These are phyloP conservation scores for Onychomys leucogaster DNA, from an alignment of 2,797 vertebrate species.

Conservation along the genomic window DNA sequence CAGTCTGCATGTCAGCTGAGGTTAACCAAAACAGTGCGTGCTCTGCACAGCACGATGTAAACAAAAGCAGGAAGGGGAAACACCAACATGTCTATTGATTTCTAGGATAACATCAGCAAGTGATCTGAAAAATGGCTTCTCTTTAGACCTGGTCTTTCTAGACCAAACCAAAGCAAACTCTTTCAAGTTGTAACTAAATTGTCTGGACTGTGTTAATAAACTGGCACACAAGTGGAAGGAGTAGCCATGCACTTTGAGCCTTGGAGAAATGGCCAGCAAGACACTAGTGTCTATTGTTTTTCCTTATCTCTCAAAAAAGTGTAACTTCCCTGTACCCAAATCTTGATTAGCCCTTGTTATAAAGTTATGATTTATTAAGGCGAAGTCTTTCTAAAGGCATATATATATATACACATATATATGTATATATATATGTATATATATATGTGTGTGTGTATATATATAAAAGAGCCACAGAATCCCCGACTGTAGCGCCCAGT, in stretches of 20 bases:
- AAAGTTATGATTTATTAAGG: slow-evolving; percentile 18
- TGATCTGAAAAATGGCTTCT: background rate
- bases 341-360: slow-evolving; percentile 8
- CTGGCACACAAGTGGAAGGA: background rate
- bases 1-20: slow-evolving; percentile 71
- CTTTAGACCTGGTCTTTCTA: background rate
- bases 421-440: too few relatives aligned
- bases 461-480: background rate
- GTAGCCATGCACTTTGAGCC: background rate
- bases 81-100: slow-evolving; percentile 44
- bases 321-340: background rate
- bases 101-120: slow-evolving; percentile 39
- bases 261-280: background rate
- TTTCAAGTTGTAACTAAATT: background rate
- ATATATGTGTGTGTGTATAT: too few relatives aligned
- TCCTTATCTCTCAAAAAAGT: background rate
- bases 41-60: background rate
- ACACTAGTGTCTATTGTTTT: slow-evolving; percentile 16
- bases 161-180: background rate
- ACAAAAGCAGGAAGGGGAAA: slow-evolving; percentile 60
- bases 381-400: slow-evolving; percentile 35
- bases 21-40: slow-evolving; percentile 62
- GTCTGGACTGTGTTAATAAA: background rate
- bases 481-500: background rate
- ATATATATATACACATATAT: too few relatives aligned